Evolutionary conservation across 2,797 vertebrate species (phyloP).

Genomic region (Coluber constrictor): DNA sequence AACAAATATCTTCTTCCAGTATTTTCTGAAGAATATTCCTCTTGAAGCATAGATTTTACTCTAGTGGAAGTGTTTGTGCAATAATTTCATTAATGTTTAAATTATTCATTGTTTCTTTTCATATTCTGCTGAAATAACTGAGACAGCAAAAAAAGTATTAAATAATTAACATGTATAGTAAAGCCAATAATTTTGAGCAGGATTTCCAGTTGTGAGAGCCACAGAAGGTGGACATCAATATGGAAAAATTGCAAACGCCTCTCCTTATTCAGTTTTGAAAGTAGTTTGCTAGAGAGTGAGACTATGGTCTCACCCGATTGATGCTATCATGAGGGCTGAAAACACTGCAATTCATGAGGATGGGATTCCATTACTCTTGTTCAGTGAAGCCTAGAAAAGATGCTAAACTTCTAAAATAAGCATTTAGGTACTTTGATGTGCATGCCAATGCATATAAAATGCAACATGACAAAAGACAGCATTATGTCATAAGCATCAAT

Average conservation of each 20-base stretch:
- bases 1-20: background rate
- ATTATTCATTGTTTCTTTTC: constrained; percentile 25
- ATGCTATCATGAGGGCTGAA: background rate
- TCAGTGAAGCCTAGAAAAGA: background rate
- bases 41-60: constrained; percentile 28
- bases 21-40: constrained; percentile 42
- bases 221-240: background rate
- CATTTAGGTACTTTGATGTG: background rate
- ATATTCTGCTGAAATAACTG: constrained; percentile 19
- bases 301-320: background rate
- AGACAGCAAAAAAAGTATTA: constrained; percentile 29
- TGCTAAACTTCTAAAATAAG: background rate
- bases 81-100: constrained; percentile 27
- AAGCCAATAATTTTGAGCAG: background rate
- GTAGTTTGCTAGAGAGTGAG: background rate
- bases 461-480: background rate
- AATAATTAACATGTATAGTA: constrained; percentile 10
- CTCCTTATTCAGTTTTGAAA: background rate
- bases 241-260: background rate
- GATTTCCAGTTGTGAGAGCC: background rate
- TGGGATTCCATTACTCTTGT: background rate
- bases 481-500: background rate
- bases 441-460: background rate
- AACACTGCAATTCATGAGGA: background rate
- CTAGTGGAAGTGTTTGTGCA: constrained; percentile 22